Evolutionary conservation across 2,888 invertebrate species (phyloP).

Genomic region (Troides aeacus): DNA sequence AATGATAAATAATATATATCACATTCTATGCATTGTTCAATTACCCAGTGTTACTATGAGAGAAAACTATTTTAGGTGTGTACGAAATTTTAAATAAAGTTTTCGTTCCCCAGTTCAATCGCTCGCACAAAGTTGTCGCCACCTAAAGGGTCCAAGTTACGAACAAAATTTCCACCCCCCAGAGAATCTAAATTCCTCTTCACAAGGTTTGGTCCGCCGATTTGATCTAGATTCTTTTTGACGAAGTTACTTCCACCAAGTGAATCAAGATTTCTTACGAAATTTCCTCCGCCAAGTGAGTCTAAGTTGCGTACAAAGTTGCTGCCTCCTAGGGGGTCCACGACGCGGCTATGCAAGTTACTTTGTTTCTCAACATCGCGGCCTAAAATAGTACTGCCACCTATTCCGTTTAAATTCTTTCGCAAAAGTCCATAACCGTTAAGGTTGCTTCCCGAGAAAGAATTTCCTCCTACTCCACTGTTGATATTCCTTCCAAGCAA

Average conservation of each 20-base stretch:
- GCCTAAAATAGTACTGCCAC: slow-evolving; percentile 38
- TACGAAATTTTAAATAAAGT: slow-evolving; percentile 53
- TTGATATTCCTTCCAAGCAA: slow-evolving; percentile 47
- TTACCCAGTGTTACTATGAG: slow-evolving; percentile 29
- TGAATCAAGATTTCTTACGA: slow-evolving; percentile 64
- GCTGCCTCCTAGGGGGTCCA: slow-evolving; percentile 60
- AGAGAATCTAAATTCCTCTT: slow-evolving; percentile 66
- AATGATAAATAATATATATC: slow-evolving; percentile 41
- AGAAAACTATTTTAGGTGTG: slow-evolving; percentile 32
- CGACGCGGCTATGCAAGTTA: slow-evolving; percentile 38
- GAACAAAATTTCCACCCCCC: slow-evolving; percentile 69
- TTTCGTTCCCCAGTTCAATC: slow-evolving; percentile 64
- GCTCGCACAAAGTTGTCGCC: slow-evolving; percentile 74
- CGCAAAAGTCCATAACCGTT: slow-evolving; percentile 44
- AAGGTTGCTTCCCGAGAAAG: slow-evolving; percentile 47
- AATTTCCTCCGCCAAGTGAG: slow-evolving; percentile 69
- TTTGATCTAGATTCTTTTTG: slow-evolving; percentile 66
- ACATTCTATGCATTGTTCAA: slow-evolving; percentile 50
- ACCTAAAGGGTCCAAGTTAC: slow-evolving; percentile 72
- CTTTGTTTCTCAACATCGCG: slow-evolving; percentile 36
- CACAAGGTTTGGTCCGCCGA: slow-evolving; percentile 68
- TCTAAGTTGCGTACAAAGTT: slow-evolving; percentile 67
- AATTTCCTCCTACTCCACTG: slow-evolving; percentile 43
- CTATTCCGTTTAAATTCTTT: slow-evolving; percentile 36
- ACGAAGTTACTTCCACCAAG: slow-evolving; percentile 71